A percentile compares a stretch with the other conserved stretches of the same genome.
phyloP scores from a whole-genome alignment of 2,797 vertebrate genomes.

The Sebastes dallii region DNA sequence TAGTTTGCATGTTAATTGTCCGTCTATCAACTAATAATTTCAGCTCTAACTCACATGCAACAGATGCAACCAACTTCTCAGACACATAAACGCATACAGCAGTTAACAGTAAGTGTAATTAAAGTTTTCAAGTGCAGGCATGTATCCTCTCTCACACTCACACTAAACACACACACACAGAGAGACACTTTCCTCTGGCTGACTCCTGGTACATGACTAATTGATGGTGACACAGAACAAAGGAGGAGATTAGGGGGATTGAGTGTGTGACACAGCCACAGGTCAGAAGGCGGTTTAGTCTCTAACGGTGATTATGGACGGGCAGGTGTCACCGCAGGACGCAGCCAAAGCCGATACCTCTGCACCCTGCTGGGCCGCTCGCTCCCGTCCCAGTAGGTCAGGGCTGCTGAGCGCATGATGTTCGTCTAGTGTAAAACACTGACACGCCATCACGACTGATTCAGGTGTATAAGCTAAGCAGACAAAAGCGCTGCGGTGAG shows the following conservation, averaged over 20 bases:
- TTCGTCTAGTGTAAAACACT: neutral
- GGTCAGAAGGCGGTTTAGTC: conserved; percentile 83
- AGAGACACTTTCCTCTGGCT: conserved; percentile 47
- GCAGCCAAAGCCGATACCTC: conserved; percentile 17
- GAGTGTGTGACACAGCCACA: conserved; percentile 87
- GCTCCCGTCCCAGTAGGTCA: conserved; percentile 5
- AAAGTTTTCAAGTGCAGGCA: neutral
- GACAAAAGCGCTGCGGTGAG: neutral
- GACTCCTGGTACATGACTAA: conserved; percentile 86
- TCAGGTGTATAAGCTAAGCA: neutral
- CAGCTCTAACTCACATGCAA: neutral
- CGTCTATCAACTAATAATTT: neutral
- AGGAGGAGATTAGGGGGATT: conserved; percentile 92
- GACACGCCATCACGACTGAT: too few relatives aligned
- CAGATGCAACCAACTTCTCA: neutral
- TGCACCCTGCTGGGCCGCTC: neutral
- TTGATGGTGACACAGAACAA: conserved; percentile 93
- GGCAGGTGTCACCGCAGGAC: conserved; percentile 74
- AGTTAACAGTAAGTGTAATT: conserved; percentile 4
- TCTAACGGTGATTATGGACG: conserved; percentile 69
- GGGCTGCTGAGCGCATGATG: neutral
- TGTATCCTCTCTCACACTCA: conserved; percentile 7
- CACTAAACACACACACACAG: conserved; percentile 9
- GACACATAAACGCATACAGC: neutral
- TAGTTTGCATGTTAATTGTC: neutral